Evolutionary conservation across 2,888 invertebrate species (phyloP), one percentile per base, ranked within the genome.

Genomic region (Hyposoter dolosus): DNA sequence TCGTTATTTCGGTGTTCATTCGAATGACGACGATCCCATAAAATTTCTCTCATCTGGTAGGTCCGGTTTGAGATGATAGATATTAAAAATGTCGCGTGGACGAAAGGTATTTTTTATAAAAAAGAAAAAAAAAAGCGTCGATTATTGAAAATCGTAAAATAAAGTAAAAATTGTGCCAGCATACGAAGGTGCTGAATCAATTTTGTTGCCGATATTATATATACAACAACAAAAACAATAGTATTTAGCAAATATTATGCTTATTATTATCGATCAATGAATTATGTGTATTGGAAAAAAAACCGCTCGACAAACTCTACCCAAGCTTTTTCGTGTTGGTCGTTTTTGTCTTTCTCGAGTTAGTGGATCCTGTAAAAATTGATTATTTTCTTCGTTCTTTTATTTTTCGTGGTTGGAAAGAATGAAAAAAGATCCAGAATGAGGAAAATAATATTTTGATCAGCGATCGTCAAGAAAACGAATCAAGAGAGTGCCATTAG

Each of bases 401-500:
- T 47, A 23, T 23, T 17, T 77, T 40, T 60, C 40, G 5, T 53
- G 50, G 5, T 28, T 60, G 32, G 43, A 60, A 79, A 17, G 17
- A 32, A 77, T 77, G 40, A 53, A 68, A 9, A 6, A n/a, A 50
- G 17, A 50, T 45, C 15, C 23, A 69, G 17, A 69, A 50, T n/a
- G 1, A 32, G 53, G 19, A 43, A 56, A 50, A 50, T 43, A 40
- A 28, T 84, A 9, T 68, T 60, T 85, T 63, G n/a, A 50, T 45
- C 50, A 77, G 72, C 69, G 80, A 81, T 83, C 69, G 45, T 74
- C 66, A 74, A 63, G 69, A 23, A 74, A 50, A 78, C 66, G 76
- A 83, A 83, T 83, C 77, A 53, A 60, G 69, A 68, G 86, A 77
- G 79, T 86, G 86, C 86, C 86, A 82, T 83, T 83, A 76, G 83